Evolutionary conservation across 2,113 vertebrate genomes (phyloP).

Genomic region (Gobio gobio): DNA sequence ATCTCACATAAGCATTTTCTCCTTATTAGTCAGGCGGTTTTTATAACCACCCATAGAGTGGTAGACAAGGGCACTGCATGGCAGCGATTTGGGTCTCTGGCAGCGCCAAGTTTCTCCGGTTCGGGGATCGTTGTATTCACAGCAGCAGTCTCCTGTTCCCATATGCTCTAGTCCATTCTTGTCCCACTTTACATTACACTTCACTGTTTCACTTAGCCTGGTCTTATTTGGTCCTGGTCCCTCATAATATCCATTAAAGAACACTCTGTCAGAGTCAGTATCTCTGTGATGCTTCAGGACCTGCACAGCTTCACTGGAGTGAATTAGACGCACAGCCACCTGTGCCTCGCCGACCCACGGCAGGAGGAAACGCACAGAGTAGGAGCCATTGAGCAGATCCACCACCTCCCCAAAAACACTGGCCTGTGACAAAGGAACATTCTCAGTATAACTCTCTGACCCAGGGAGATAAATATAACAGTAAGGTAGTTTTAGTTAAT

Average conservation of each 20-base stretch:
- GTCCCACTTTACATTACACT: constrained; percentile 62
- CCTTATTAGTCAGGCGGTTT: constrained; percentile 44
- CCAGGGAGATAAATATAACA: not conserved
- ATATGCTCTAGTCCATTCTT: constrained; percentile 12
- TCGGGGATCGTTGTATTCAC: constrained; percentile 59
- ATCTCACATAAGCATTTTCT: constrained; percentile 58
- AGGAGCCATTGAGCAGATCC: constrained; percentile 60
- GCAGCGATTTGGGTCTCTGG: constrained; percentile 51
- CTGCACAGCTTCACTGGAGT: constrained; percentile 64
- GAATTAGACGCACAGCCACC: constrained; percentile 57
- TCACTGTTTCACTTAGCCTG: not conserved
- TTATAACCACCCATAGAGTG: constrained; percentile 63
- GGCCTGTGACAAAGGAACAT: constrained; percentile 40
- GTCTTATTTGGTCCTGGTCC: constrained; percentile 6
- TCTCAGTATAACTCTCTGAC: not conserved
- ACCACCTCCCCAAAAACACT: constrained; percentile 57
- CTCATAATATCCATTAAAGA: constrained; percentile 64
- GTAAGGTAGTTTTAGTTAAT: not conserved
- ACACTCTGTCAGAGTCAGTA: constrained; percentile 58
- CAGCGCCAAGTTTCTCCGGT: constrained; percentile 66
- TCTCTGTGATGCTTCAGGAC: constrained; percentile 57
- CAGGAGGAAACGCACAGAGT: constrained; percentile 53
- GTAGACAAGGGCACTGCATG: constrained; percentile 61
- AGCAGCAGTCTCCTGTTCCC: constrained; percentile 49
- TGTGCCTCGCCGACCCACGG: constrained; percentile 58